phyloP scores from a whole-genome alignment of 2,797 vertebrate genomes.

The Rhinella marina region DNA sequence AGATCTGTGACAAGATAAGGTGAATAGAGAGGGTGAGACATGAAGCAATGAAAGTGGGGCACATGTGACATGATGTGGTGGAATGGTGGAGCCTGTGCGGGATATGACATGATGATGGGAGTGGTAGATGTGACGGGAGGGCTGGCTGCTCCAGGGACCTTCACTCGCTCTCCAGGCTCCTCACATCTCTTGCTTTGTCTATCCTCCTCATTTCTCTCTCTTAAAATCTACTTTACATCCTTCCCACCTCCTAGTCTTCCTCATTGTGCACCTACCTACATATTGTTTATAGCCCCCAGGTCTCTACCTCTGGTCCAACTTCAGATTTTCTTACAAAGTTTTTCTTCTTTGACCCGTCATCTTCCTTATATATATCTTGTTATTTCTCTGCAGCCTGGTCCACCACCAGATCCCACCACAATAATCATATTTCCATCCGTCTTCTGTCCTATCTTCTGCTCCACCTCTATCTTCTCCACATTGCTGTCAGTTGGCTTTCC shows the following conservation, averaged over 20 bases:
- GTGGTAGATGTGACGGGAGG: slow-evolving; percentile 2
- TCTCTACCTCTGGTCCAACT: neutral
- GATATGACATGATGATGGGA: neutral
- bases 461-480: neutral
- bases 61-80: neutral
- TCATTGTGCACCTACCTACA: neutral
- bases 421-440: neutral
- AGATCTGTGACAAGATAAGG: neutral
- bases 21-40: neutral
- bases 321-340: neutral
- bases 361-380: neutral
- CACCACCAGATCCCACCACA: neutral
- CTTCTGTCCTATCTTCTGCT: neutral
- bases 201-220: neutral
- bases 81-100: neutral
- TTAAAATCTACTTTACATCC: neutral
- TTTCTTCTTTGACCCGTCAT: neutral
- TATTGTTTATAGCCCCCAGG: neutral
- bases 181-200: neutral
- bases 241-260: neutral
- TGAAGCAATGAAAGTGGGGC: neutral
- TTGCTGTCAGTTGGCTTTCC: neutral
- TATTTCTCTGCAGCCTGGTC: neutral
- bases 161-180: slow-evolving; percentile 3
- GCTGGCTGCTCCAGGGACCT: neutral